phyloP scores from a whole-genome alignment of 2,797 vertebrate species.

The Euphonia xanthogaster region DNA sequence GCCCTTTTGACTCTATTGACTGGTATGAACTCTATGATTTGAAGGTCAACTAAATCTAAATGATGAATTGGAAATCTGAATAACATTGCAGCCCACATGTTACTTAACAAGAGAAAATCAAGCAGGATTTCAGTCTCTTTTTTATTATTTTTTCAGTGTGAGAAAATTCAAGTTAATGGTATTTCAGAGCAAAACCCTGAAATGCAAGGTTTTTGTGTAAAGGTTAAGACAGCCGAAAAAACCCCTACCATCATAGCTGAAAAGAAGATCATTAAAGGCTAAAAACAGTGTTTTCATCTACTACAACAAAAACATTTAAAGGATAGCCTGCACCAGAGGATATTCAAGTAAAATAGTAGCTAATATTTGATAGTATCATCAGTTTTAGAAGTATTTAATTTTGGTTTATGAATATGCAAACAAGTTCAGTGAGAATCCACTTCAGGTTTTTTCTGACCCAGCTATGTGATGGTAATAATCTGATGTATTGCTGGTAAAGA shows the following conservation, averaged over 20 bases:
- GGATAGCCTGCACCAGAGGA: not conserved
- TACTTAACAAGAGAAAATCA: not conserved
- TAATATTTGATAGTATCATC: not conserved
- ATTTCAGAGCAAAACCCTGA: not conserved
- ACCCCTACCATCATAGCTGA: not conserved
- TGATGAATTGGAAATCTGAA: not conserved
- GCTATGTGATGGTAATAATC: not conserved
- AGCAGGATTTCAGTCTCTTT: not conserved
- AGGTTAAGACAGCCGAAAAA: not conserved
- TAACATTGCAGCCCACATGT: not conserved
- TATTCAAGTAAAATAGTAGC: not conserved
- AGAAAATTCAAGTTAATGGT: not conserved
- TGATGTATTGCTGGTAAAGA: not conserved
- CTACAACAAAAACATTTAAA: not conserved
- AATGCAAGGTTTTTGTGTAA: not conserved
- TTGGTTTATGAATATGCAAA: not conserved
- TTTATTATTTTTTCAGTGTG: not conserved
- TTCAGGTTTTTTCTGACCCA: not conserved
- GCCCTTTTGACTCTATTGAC: not conserved
- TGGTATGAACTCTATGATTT: not conserved
- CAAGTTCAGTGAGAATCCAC: not conserved
- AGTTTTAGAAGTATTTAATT: not conserved
- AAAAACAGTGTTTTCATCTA: not conserved
- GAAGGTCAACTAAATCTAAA: not conserved
- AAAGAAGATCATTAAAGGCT: not conserved